Evolutionary conservation across 30 jellyfish, hydroid and myxozoan genomes (phyloP).

Genomic region (Cassiopea andromeda): DNA sequence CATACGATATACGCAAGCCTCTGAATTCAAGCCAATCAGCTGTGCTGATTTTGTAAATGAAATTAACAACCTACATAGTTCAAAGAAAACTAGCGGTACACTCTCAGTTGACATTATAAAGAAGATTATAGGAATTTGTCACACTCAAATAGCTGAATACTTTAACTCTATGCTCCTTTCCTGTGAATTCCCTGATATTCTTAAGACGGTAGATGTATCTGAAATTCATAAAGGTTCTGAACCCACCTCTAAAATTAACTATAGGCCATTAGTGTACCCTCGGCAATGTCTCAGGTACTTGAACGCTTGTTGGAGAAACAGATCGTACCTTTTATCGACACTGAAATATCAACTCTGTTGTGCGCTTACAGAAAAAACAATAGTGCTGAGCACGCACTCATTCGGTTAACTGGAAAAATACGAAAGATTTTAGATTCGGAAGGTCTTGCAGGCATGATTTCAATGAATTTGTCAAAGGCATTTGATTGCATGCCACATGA

Average conservation of each 20-base stretch:
- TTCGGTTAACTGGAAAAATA: constrained; percentile 3
- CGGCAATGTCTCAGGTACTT: constrained; percentile 1
- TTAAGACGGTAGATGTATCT: constrained; percentile 12
- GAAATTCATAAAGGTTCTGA: constrained; percentile 30
- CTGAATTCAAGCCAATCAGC: constrained; percentile 21
- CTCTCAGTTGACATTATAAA: constrained; percentile 22
- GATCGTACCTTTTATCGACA: constrained; percentile 23
- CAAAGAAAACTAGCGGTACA: constrained; percentile 20
- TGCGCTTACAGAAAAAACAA: constrained; percentile 28
- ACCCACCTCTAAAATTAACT: constrained; percentile 5
- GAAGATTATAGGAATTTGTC: neutral
- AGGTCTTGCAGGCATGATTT: constrained; percentile 30
- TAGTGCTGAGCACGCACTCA: constrained; percentile 29
- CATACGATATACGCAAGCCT: constrained; percentile 2
- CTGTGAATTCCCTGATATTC: constrained; percentile 28
- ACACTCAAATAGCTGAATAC: constrained; percentile 6
- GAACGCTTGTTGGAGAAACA: constrained; percentile 38
- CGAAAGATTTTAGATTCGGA: constrained; percentile 18
- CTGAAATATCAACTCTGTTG: constrained; percentile 22
- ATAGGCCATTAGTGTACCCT: constrained; percentile 17
- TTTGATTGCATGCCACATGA: constrained; percentile 22
- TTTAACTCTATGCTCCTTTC: constrained; percentile 15
- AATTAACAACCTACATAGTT: constrained; percentile 13
- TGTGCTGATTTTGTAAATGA: constrained; percentile 1
- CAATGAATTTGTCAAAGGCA: neutral